phyloP scores from a whole-genome alignment of 1,140 invertebrate species.

The Ceratosolen fusciceps region DNA sequence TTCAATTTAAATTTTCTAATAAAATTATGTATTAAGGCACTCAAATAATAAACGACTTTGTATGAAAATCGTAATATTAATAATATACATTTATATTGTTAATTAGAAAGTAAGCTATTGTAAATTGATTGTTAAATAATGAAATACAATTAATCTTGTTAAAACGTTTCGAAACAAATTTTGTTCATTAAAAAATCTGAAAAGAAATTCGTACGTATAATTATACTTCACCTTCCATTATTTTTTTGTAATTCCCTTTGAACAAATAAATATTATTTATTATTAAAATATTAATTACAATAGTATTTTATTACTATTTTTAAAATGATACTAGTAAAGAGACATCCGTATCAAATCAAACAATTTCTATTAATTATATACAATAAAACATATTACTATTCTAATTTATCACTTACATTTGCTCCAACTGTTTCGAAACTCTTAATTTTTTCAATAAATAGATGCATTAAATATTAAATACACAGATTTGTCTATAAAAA shows the following conservation, averaged over 20 bases:
- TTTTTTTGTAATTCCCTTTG: conserved; percentile 52
- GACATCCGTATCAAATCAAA: too few relatives aligned
- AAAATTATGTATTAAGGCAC: neutral
- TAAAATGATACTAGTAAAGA: too few relatives aligned
- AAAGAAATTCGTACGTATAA: neutral
- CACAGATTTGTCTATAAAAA: too few relatives aligned
- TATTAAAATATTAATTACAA: conserved; percentile 45
- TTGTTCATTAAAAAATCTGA: neutral
- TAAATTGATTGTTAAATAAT: neutral
- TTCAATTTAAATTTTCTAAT: conserved; percentile 11
- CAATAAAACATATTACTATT: neutral
- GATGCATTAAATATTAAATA: too few relatives aligned
- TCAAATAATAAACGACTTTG: conserved; percentile 22
- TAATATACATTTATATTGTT: conserved; percentile 32
- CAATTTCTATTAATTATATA: neutral
- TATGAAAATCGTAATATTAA: conserved; percentile 24
- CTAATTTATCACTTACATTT: neutral
- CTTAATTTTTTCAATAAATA: too few relatives aligned
- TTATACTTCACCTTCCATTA: conserved; percentile 52
- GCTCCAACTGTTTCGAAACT: too few relatives aligned
- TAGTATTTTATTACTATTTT: too few relatives aligned
- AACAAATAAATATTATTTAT: conserved; percentile 51
- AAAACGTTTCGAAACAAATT: conserved; percentile 26
- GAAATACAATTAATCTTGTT: neutral
- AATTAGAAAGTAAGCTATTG: neutral